These are phyloP conservation scores for Chelon auratus DNA, from an alignment of 2,797 vertebrate species.

Conservation along the genomic window DNA sequence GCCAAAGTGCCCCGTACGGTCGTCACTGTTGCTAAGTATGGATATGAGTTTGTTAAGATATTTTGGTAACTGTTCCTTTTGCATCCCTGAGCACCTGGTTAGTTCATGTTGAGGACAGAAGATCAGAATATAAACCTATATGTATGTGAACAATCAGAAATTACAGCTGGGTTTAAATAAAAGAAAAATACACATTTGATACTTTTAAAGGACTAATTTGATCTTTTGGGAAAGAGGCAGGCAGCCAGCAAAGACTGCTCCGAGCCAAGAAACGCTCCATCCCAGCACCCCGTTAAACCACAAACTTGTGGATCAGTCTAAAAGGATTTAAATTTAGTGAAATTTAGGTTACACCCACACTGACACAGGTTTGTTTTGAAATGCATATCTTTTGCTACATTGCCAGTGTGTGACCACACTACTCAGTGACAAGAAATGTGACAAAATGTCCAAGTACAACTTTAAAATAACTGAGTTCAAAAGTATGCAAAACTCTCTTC, in stretches of 20 bases:
- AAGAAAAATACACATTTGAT: neutral
- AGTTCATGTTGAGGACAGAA: neutral
- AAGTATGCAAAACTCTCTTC: neutral
- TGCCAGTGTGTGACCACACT: too few species aligned
- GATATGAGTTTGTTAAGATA: slow-evolving; percentile 38
- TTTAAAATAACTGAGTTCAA: slow-evolving; percentile 3
- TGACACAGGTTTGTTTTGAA: too few species aligned
- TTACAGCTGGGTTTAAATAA: slow-evolving; percentile 16
- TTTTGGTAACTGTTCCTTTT: slow-evolving; percentile 60
- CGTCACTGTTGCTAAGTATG: slow-evolving; percentile 29
- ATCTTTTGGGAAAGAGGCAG: neutral
- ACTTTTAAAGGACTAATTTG: neutral
- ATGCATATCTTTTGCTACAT: too few species aligned
- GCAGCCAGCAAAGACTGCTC: neutral
- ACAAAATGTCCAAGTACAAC: slow-evolving; percentile 10
- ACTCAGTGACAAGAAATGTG: too few species aligned
- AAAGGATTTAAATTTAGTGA: too few species aligned
- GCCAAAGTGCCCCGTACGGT: slow-evolving; percentile 67
- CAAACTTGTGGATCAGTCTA: too few species aligned
- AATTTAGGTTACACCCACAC: too few species aligned
- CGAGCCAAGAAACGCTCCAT: neutral
- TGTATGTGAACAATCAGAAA: neutral
- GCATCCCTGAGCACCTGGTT: slow-evolving; percentile 22
- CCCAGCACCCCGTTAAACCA: too few species aligned
- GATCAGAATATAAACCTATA: neutral